phyloP scores from a whole-genome alignment of 2,113 vertebrate genomes.

The Pygoscelis adeliae region DNA sequence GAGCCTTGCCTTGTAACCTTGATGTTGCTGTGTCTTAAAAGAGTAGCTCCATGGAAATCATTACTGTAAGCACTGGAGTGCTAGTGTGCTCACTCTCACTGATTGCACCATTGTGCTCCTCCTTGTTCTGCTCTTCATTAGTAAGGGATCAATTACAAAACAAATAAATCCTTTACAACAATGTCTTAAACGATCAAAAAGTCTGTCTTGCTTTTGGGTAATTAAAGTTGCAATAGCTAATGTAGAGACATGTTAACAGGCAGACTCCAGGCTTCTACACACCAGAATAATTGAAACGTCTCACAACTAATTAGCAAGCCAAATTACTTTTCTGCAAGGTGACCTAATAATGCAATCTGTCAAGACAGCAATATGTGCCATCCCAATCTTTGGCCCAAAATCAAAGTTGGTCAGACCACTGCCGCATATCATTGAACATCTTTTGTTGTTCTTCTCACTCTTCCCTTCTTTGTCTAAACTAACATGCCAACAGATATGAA shows the following conservation, averaged over 20 bases:
- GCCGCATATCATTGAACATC: neutral
- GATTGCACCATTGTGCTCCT: neutral
- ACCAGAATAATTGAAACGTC: neutral
- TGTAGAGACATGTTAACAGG: neutral
- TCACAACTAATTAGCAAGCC: slow-evolving; percentile 29
- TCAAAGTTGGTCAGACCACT: neutral
- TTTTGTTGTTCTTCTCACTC: neutral
- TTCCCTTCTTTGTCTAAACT: neutral
- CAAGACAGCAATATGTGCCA: neutral
- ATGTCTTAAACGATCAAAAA: neutral
- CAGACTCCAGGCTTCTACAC: neutral
- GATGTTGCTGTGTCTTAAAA: neutral
- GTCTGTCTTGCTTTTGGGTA: neutral
- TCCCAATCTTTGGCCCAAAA: neutral
- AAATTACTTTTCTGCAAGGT: slow-evolving; percentile 28
- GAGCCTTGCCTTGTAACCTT: neutral
- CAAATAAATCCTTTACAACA: neutral
- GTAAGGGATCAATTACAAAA: neutral
- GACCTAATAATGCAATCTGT: slow-evolving; percentile 11
- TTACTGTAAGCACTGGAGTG: neutral
- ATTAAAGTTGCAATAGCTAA: neutral
- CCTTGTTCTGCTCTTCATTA: neutral
- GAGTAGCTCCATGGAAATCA: neutral
- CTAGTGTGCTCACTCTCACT: too few relatives aligned
- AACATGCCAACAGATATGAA: neutral